Evolutionary conservation across 2,888 invertebrate species (phyloP), one percentile per base, ranked within the genome.

Genomic region (Chaitophorus viminalis): DNA sequence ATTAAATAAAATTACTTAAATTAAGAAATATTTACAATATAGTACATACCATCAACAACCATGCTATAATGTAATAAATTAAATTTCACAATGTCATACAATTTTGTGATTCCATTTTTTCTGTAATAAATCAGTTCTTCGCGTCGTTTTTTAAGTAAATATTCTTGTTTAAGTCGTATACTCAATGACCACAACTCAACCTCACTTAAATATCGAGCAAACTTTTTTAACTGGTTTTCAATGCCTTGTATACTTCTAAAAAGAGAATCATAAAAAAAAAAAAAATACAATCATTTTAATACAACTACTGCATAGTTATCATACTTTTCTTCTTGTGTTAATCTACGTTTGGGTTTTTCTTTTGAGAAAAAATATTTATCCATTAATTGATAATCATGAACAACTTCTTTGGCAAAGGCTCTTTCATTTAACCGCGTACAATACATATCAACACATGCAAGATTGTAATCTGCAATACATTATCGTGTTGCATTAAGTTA

Each of bases 371-470:
- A 97, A 91, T 97, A 97, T 90, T 96, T 94, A 0, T 96, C 94
- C 4, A 98, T 97, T 31, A 99, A 93, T 90, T 97, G 97, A 92
- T 95, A 98, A 91, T 98, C 98, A 82, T 97, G 93, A 29, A 97
- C 97, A 85, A 98, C 94, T 86, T 97, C 93, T 94, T 98, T 98
- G 91, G 98, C 93, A 90, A 97, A 93, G 75, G 96, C 96, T 89
- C 98, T 93, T 91, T 98, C 98, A 83, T 96, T 93, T 83, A 98
- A 92, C 89, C 96, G 93, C 89, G 96, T 93, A 9, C 95, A 95
- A 91, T 98, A 98, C 93, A 97, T 97, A 91, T 98, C 98, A 88
- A 98, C 96, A 92, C 98, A 96, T 39, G 97, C 95, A 90, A 98
- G 92, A 92, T 98, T 98, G 60, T 98, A 92, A 89, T 96, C 96